phyloP scores from a whole-genome alignment of 2,888 invertebrate species.

The Cosmia pyralina region DNA sequence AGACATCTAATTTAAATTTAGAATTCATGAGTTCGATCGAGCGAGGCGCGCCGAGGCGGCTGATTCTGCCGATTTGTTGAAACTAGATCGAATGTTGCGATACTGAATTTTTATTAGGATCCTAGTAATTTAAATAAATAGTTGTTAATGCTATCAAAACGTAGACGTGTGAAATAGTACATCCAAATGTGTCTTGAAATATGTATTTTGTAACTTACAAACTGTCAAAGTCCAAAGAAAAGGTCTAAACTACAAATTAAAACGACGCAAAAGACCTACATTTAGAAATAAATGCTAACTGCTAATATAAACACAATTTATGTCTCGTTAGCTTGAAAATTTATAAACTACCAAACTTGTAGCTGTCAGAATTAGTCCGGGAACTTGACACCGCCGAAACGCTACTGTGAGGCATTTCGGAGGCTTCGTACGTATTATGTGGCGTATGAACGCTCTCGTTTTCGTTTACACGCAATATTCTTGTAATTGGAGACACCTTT shows the following conservation, averaged over 20 bases:
- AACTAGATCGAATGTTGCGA: conserved; percentile 58
- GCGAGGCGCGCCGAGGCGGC: conserved; percentile 65
- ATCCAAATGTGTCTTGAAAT: neutral
- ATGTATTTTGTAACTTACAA: neutral
- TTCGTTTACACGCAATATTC: conserved; percentile 84
- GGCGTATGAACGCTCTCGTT: conserved; percentile 80
- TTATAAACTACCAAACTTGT: conserved; percentile 56
- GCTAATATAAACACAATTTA: conserved; percentile 36
- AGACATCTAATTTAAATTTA: conserved; percentile 82
- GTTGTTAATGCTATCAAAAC: neutral
- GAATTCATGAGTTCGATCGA: conserved; percentile 80
- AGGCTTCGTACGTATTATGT: conserved; percentile 85
- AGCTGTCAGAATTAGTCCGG: conserved; percentile 69
- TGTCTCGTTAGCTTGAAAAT: conserved; percentile 46
- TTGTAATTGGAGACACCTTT: conserved; percentile 80
- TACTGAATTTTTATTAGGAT: conserved; percentile 30
- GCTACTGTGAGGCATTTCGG: conserved; percentile 87
- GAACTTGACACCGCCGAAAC: conserved; percentile 85
- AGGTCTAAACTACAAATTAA: neutral
- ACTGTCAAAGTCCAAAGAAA: neutral
- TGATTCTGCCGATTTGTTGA: conserved; percentile 61
- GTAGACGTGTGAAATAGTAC: neutral
- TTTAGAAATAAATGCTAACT: neutral
- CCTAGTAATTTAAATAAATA: conserved; percentile 24
- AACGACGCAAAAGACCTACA: neutral